Evolutionary conservation across 2,888 invertebrate genomes (phyloP).

Genomic region (Eurytoma californica): DNA sequence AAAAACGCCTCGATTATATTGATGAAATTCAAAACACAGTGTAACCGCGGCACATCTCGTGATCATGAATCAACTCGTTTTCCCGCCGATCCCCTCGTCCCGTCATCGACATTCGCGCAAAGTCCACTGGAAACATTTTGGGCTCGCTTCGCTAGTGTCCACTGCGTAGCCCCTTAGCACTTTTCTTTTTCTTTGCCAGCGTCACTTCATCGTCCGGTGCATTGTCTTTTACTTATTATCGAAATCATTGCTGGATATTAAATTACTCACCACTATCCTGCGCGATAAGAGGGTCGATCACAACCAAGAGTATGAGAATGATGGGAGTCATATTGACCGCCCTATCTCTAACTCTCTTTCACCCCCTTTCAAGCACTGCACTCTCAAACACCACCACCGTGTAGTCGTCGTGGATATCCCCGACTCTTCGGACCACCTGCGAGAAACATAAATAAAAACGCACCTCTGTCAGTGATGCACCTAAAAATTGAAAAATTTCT

Average conservation of each 20-base stretch:
- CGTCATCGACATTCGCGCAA: background rate
- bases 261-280: conserved; percentile 68
- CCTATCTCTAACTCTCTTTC: conserved; percentile 62
- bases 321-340: conserved; percentile 75
- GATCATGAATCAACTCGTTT: background rate
- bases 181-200: background rate
- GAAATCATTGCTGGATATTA: conserved; percentile 15
- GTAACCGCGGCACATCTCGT: background rate
- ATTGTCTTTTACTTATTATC: conserved; percentile 26
- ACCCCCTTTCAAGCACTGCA: conserved; percentile 70
- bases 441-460: conserved; percentile 68
- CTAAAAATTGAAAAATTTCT: no score
- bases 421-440: conserved; percentile 65
- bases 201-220: background rate
- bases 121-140: background rate
- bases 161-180: background rate
- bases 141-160: background rate
- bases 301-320: conserved; percentile 74
- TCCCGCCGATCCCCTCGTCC: background rate
- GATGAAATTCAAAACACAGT: background rate
- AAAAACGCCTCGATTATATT: background rate
- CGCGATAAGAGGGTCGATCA: conserved; percentile 74
- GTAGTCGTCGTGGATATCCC: conserved; percentile 55
- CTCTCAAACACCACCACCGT: conserved; percentile 69
- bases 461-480: conserved; percentile 69